Conservation (phyloP, 2,113 vertebrate species). For the Probosciger aterrimus region DNA sequence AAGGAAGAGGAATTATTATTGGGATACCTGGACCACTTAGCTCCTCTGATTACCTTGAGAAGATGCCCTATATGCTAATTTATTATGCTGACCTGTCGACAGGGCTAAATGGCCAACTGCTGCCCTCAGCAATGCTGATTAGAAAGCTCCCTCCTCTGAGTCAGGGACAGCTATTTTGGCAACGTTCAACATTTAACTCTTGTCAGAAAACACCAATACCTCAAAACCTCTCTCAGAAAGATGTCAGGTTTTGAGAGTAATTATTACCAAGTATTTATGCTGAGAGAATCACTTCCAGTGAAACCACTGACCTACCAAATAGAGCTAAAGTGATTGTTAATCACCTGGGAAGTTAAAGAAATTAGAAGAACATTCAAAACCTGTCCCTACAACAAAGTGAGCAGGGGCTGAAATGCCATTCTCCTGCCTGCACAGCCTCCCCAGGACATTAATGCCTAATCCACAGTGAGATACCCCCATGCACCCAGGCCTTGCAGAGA, state of each 20-base stretch:
- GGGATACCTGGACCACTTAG: background rate
- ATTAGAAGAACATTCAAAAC: background rate
- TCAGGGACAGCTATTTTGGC: background rate
- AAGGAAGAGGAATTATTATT: background rate
- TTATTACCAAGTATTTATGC: background rate
- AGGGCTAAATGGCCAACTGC: background rate
- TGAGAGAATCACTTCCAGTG: background rate
- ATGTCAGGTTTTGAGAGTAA: background rate
- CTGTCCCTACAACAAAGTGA: background rate
- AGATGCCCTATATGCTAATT: background rate
- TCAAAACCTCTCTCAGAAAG: background rate
- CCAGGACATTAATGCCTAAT: background rate
- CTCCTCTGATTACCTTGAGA: background rate
- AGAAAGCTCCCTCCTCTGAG: background rate
- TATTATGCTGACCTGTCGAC: background rate
- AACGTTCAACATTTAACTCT: background rate
- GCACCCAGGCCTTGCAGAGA: background rate
- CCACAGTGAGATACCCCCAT: accelerated
- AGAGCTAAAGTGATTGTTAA: background rate
- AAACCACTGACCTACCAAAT: background rate
- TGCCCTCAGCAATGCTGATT: background rate
- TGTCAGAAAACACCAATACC: background rate
- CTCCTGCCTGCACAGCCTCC: background rate
- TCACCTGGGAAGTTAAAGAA: background rate
- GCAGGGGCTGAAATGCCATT: background rate